Evolutionary conservation across 2,888 invertebrate genomes (phyloP), one percentile per base, ranked within the genome.

Genomic region (Phalera bucephala): DNA sequence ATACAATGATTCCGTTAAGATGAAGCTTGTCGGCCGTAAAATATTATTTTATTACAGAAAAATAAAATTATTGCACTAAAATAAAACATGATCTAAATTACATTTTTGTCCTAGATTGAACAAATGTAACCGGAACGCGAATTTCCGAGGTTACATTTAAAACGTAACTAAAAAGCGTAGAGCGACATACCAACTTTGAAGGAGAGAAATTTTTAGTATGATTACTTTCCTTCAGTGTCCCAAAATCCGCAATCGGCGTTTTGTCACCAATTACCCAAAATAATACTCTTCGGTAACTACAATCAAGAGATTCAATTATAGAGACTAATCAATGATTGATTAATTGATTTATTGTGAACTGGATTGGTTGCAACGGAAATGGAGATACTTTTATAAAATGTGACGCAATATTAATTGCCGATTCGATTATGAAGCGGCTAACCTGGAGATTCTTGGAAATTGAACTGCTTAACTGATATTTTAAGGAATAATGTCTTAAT

Each of bases 1-100:
- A 31, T 44, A 54, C 14, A 36, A 40, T 38, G 12, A 32, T 28
- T 50, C 55, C 55, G 45, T 54, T 51, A 51, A 26, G 21, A 26
- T 26, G 15, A 22, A 5, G 34, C 22, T 48, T 35, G 41, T 46
- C 10, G 31, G 21, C 12, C 22, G 26, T 1, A 53, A 44, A 32
- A 54, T 50, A 54, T 32, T 29, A 22, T n/a, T n/a, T n/a, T n/a
- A n/a, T n/a, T n/a, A n/a, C 15, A 25, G n/a, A 6, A 10, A n/a
- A 25, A 25, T 25, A 12, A 25, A 11, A 11, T n/a, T n/a, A 25
- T 8, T 8, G 12, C 6, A 25, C 10, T 22, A 22, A 9, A 4
- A 13, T 6, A 12, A 12, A 25, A 25, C 8, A 2, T 2, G 8
- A 12, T 25, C 11, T 25, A 8, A 25, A 25, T 25, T 6, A 13